phyloP scores from a whole-genome alignment of 2,113 vertebrate genomes.

The Felis catus region DNA sequence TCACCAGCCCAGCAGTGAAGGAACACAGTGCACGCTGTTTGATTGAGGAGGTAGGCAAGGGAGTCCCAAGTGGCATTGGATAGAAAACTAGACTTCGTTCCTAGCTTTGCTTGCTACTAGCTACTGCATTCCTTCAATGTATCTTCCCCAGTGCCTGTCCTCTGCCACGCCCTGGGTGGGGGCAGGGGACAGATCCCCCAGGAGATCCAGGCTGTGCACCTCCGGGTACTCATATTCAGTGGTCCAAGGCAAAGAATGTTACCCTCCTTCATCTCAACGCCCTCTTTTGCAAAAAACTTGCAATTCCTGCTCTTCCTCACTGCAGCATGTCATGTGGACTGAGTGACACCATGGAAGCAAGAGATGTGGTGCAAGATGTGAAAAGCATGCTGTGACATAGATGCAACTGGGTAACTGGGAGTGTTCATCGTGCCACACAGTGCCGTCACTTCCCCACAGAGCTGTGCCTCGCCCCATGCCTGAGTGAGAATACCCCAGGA shows the following conservation, averaged over 20 bases:
- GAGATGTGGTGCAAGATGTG: background rate
- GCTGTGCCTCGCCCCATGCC: background rate
- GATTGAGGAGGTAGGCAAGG: background rate
- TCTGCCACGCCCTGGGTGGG: background rate
- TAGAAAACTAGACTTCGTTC: background rate
- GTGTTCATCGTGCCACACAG: fast-evolving
- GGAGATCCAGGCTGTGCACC: background rate
- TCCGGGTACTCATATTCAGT: background rate
- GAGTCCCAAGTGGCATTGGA: background rate
- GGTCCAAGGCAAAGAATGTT: background rate
- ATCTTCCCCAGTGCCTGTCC: background rate
- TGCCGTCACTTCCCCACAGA: no score
- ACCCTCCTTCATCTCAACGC: background rate
- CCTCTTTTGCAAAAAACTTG: background rate
- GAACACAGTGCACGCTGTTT: fast-evolving
- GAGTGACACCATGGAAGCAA: background rate
- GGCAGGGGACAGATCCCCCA: background rate
- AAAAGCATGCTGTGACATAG: background rate
- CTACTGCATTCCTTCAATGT: background rate
- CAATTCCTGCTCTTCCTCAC: background rate
- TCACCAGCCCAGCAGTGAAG: background rate
- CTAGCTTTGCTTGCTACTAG: background rate
- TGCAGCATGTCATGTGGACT: background rate
- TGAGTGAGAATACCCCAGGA: background rate
- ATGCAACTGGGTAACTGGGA: background rate